Percentiles rank a stretch among this genome's conserved stretches.
phyloP scores from a whole-genome alignment of 2,888 invertebrate genomes.

The Toxonevra muliebris region DNA sequence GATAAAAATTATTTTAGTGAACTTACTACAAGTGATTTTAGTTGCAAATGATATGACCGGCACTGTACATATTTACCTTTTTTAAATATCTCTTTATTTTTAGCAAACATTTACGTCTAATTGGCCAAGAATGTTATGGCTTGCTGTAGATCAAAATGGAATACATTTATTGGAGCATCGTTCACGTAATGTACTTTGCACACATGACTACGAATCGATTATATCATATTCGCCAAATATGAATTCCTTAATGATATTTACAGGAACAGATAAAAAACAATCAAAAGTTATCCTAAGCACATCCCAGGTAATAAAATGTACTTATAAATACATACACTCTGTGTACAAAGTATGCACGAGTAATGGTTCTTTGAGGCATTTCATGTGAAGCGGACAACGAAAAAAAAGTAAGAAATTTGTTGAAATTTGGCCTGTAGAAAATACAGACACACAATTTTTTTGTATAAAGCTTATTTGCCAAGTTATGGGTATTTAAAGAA shows the following conservation, averaged over 20 bases:
- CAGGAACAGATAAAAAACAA: conserved; percentile 88
- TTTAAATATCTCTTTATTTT: conserved; percentile 41
- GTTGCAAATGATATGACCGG: too few relatives aligned
- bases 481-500: too few relatives aligned
- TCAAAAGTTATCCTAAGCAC: conserved; percentile 94
- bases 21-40: too few relatives aligned
- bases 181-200: conserved; percentile 87
- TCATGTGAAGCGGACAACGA: too few relatives aligned
- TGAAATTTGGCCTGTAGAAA: too few relatives aligned
- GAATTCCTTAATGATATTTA: conserved; percentile 92
- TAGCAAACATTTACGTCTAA: conserved; percentile 96
- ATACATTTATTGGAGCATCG: conserved; percentile 89
- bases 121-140: conserved; percentile 92
- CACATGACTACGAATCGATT: conserved; percentile 89
- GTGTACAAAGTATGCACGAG: neutral
- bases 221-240: conserved; percentile 91
- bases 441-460: too few relatives aligned
- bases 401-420: too few relatives aligned
- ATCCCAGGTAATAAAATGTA: conserved; percentile 74
- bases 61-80: too few relatives aligned
- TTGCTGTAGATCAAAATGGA: conserved; percentile 92
- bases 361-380: too few relatives aligned
- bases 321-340: neutral
- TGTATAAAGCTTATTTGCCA: too few relatives aligned
- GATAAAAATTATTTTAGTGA: too few relatives aligned